phyloP scores from a whole-genome alignment of 2,113 vertebrate genomes.

The Eubucco bourcierii region DNA sequence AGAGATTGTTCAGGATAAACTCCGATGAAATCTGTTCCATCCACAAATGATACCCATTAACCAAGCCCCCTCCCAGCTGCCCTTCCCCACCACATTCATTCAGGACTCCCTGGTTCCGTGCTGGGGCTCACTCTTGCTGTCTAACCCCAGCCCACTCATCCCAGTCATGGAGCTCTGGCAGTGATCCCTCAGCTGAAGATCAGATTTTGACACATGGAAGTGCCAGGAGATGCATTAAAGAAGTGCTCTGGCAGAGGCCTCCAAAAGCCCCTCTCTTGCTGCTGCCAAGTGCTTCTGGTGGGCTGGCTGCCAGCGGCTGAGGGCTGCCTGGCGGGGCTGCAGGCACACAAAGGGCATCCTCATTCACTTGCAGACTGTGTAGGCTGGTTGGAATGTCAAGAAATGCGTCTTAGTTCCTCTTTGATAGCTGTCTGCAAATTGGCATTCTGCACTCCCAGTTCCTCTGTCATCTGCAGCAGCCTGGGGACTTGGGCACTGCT shows the following conservation, averaged over 20 bases:
- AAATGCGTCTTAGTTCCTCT: constrained; percentile 26
- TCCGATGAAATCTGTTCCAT: not conserved
- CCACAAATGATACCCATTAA: not conserved
- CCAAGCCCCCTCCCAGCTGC: not conserved
- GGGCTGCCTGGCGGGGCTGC: constrained; percentile 1
- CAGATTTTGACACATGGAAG: not conserved
- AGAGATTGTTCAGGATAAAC: not conserved
- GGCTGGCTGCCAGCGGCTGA: constrained; percentile 45
- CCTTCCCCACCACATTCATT: fast-evolving
- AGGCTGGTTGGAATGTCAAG: constrained; percentile 40
- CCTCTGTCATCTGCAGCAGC: not conserved
- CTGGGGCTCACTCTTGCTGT: fast-evolving
- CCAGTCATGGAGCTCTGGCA: not conserved
- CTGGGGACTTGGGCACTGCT: not conserved
- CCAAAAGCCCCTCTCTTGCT: not conserved
- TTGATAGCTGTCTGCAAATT: not conserved
- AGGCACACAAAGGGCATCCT: not conserved
- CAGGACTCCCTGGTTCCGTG: fast-evolving
- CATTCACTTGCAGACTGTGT: constrained; percentile 58
- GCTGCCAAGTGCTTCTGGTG: not conserved
- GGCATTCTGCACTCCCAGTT: not conserved
- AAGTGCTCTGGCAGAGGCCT: not conserved
- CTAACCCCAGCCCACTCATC: not conserved
- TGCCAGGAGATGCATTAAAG: constrained; percentile 36
- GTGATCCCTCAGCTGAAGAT: not conserved